These are phyloP conservation scores for Pithys albifrons DNA, from an alignment of 2,113 vertebrate species.

Conservation along the genomic window DNA sequence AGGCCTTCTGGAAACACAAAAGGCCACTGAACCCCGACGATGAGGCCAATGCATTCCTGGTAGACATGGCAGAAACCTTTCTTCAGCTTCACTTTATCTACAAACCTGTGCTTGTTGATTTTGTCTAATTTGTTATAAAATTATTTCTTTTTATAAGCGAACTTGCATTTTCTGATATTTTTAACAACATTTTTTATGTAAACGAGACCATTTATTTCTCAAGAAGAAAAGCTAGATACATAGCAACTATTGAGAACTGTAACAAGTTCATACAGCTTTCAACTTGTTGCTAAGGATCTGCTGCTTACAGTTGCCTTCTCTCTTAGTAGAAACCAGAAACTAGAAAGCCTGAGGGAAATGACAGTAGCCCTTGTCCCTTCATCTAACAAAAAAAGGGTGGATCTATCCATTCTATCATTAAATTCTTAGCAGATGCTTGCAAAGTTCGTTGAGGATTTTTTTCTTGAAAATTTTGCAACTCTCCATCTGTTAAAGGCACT, in stretches of 20 bases:
- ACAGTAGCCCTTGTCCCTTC: background rate
- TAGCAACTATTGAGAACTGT: background rate
- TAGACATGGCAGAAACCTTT: background rate
- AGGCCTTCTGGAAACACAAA: background rate
- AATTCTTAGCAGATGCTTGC: background rate
- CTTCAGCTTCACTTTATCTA: background rate
- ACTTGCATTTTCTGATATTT: background rate
- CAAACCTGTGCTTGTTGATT: background rate
- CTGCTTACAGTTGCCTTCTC: background rate
- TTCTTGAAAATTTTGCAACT: conserved; percentile 15
- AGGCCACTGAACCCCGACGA: background rate
- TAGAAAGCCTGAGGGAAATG: background rate
- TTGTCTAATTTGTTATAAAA: background rate
- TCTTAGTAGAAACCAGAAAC: background rate
- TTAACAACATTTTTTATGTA: background rate
- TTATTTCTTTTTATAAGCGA: background rate
- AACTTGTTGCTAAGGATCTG: conserved; percentile 6
- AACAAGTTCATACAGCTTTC: background rate
- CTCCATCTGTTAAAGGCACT: conserved; percentile 30
- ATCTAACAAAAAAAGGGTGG: background rate
- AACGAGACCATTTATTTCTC: background rate
- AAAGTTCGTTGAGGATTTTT: background rate
- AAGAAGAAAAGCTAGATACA: background rate
- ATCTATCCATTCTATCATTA: background rate
- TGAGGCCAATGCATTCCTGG: background rate